A percentile compares a stretch with the other conserved stretches of the same genome.
phyloP scores from a whole-genome alignment of 2,888 invertebrate species.

The Lissocephala sabroskyi region DNA sequence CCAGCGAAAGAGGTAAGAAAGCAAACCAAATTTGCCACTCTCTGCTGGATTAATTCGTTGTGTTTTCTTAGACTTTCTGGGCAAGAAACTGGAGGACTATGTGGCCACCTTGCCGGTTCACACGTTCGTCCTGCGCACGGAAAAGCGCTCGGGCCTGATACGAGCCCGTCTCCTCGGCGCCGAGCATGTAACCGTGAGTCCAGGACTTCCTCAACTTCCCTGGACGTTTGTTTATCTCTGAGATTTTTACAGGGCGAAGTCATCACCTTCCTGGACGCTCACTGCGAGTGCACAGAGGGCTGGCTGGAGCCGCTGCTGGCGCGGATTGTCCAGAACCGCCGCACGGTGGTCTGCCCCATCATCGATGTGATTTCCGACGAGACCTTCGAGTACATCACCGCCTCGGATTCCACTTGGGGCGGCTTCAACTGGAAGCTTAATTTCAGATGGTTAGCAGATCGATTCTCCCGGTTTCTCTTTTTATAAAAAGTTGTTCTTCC shows the following conservation, averaged over 20 bases:
- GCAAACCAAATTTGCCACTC: too few relatives aligned
- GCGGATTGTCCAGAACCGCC: slow-evolving; percentile 92
- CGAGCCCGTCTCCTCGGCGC: slow-evolving; percentile 95
- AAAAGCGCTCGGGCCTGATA: slow-evolving; percentile 95
- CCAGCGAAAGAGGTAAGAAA: slow-evolving; percentile 88
- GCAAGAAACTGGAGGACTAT: slow-evolving; percentile 90
- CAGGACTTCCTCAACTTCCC: too few relatives aligned
- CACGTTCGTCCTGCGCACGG: slow-evolving; percentile 90
- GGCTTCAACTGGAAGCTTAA: slow-evolving; percentile 99
- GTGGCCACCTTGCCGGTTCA: slow-evolving; percentile 88
- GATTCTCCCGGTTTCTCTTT: not conserved
- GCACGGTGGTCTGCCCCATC: slow-evolving; percentile 96
- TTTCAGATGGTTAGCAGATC: slow-evolving; percentile 89
- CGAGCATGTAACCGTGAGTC: slow-evolving; percentile 90
- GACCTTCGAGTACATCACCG: slow-evolving; percentile 98
- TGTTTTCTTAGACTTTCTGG: slow-evolving; percentile 83
- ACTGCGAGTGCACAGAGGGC: slow-evolving; percentile 84
- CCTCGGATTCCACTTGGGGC: slow-evolving; percentile 99
- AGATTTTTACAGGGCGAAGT: slow-evolving; percentile 66
- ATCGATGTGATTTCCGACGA: slow-evolving; percentile 99
- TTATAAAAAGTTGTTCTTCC: not conserved
- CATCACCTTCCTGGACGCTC: slow-evolving; percentile 73
- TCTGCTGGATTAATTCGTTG: too few relatives aligned
- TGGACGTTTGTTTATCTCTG: too few relatives aligned
- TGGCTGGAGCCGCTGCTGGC: slow-evolving; percentile 97